Conservation (phyloP, 2,113 vertebrate genomes). For the Okapia johnstoni region DNA sequence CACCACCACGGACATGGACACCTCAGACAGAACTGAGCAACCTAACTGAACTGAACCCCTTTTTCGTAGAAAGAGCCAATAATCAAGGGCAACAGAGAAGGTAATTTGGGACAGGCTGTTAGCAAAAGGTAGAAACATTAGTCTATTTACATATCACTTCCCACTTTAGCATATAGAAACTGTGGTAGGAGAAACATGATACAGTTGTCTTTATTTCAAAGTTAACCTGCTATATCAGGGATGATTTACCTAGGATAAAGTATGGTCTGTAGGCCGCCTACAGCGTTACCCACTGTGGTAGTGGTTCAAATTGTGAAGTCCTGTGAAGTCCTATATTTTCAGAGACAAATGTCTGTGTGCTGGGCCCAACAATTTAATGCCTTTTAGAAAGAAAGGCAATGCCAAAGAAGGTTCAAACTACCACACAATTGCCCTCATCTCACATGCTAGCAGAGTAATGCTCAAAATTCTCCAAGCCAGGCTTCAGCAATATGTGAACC, state of each 20-base stretch:
- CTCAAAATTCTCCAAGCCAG: too few relatives aligned
- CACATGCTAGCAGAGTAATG: too few relatives aligned
- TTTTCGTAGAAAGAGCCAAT: neutral
- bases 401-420: too few relatives aligned
- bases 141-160: neutral
- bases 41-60: neutral
- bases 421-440: too few relatives aligned
- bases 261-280: neutral
- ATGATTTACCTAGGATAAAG: neutral
- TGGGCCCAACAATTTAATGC: neutral
- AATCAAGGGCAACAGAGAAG: neutral
- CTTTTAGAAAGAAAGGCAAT: neutral
- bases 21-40: neutral
- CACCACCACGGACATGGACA: fast-evolving
- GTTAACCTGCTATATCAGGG: neutral
- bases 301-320: neutral
- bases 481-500: too few relatives aligned
- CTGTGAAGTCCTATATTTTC: neutral
- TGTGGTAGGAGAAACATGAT: neutral
- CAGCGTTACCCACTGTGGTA: neutral
- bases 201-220: neutral
- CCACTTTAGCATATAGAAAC: neutral
- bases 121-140: neutral
- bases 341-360: neutral
- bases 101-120: neutral